Evolutionary conservation across 2,888 invertebrate genomes (phyloP).

Genomic region (Nephrotoma appendiculata): DNA sequence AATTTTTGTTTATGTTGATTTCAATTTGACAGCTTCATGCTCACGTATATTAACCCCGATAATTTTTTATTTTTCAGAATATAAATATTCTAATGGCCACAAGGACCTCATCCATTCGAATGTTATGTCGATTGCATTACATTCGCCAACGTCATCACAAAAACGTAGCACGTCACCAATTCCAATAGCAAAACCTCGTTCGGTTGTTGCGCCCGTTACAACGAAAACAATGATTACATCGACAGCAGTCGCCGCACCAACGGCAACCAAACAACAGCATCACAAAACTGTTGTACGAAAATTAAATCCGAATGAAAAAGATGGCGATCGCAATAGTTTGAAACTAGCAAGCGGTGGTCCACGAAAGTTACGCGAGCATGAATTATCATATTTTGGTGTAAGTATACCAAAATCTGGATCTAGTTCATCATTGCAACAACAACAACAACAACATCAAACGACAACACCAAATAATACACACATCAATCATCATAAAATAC

Average conservation of each 20-base stretch:
- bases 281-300: slow-evolving; percentile 2
- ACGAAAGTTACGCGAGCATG: slow-evolving; percentile 41
- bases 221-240: background rate
- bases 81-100: background rate
- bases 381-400: slow-evolving; percentile 43
- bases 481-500: background rate
- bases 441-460: background rate
- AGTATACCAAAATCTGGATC: background rate
- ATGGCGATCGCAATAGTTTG: background rate
- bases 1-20: background rate
- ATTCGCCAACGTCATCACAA: slow-evolving; percentile 13
- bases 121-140: slow-evolving; percentile 29
- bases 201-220: background rate
- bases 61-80: slow-evolving; percentile 18
- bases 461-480: background rate
- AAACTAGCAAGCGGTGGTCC: slow-evolving; percentile 29
- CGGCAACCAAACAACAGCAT: background rate
- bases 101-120: slow-evolving; percentile 23
- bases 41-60: background rate
- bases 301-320: background rate
- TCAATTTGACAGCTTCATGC: background rate
- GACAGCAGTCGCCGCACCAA: background rate
- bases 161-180: slow-evolving; percentile 13
- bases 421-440: background rate
- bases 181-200: slow-evolving; percentile 8